These are phyloP conservation scores for Tachina fera DNA, from an alignment of 2,888 invertebrate species.

Conservation along the genomic window DNA sequence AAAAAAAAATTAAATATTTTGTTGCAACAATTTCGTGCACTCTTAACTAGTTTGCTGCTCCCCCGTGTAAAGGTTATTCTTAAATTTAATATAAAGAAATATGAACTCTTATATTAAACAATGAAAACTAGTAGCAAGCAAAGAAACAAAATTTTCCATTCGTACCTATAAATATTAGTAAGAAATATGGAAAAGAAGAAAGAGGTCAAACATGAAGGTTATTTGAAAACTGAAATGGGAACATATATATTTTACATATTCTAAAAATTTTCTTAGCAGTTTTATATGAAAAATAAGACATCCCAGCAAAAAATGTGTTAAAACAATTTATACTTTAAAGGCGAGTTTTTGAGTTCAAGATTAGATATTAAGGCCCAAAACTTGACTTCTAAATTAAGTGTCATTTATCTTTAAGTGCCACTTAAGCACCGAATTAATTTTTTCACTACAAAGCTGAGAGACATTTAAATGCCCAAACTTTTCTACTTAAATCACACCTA, in stretches of 20 bases:
- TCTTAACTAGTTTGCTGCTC: background rate
- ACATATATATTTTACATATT: conserved; percentile 9
- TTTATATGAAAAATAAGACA: background rate
- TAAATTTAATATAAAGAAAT: background rate
- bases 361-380: too few species aligned
- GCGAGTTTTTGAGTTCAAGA: too few species aligned
- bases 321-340: too few species aligned
- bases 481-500: too few species aligned
- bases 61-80: conserved; percentile 12
- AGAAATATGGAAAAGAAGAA: conserved; percentile 23
- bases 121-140: conserved; percentile 25
- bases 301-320: too few species aligned
- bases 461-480: too few species aligned
- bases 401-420: too few species aligned
- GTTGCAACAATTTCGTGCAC: conserved; percentile 9
- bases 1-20: conserved; percentile 22
- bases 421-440: too few species aligned
- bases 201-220: conserved; percentile 64
- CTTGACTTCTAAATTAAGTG: too few species aligned
- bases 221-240: conserved; percentile 9
- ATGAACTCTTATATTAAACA: conserved; percentile 24
- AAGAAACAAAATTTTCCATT: background rate
- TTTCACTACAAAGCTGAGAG: too few species aligned
- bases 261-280: conserved; percentile 9
- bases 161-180: conserved; percentile 27